Base-by-base conservation (phyloP, 2,888 invertebrate species). In the Drosophila bunnanda region DNA sequence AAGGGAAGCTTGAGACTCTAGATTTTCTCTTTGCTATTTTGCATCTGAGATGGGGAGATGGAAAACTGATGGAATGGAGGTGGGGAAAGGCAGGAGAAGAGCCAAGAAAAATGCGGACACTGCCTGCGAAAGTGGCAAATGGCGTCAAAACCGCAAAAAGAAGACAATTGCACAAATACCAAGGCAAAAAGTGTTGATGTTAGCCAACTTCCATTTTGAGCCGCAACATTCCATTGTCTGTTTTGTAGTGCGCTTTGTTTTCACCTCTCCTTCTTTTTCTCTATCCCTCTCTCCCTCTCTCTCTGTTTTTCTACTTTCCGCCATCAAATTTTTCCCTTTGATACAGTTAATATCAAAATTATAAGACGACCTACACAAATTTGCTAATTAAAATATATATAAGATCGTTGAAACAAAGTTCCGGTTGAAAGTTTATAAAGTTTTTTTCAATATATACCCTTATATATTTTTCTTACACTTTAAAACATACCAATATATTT, bases 131-230 rank as follows among this genome's bases (percentile, higher is more conserved):
- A 72, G 71, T 72, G 44, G 71, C 65, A 43, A 62, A 60, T 57
- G 36, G 36, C 65, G 32, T 64, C 53, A 48, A 72, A 72, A 74
- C 71, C 71, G 71, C 71, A 70, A 64, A 72, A 25, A 25, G 52
- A 72, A 72, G 71, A 72, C 75, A 72, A 72, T 72, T 72, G 71
- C 71, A 64, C 52, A 53, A 30, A 48, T 38, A 61, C 61, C 20
- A 1, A 12, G 12, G 66, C 58, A 56, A 67, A 61, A 48, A 54
- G 60, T 81, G 76, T 70, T 75, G 70, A 30, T 75, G 79, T 88
- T 86, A 72, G 86, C 83, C 75, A 86, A 82, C 86, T 76, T 75
- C 71, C 80, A 82, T 86, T 88, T 88, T 80, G 86, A 76, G 80
- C 62, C 83, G 71, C 78, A 78, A 72, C 76, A 83, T 80, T 82